These are phyloP conservation scores for Luperina nickerlii DNA, from an alignment of 2,888 invertebrate genomes.

Conservation along the genomic window DNA sequence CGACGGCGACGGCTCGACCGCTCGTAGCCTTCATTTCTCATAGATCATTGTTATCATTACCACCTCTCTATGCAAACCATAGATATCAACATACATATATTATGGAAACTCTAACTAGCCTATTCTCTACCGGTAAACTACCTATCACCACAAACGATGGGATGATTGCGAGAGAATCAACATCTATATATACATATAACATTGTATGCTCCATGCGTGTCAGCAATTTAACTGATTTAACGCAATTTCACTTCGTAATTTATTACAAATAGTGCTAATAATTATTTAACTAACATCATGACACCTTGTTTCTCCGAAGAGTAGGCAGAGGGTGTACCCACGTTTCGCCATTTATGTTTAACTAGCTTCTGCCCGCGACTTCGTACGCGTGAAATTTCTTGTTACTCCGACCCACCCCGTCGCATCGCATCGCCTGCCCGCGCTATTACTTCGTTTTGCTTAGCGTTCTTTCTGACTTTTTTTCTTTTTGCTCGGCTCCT, in stretches of 20 bases:
- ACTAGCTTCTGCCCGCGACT: too few species aligned
- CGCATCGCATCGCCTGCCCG: too few species aligned
- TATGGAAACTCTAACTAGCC: slow-evolving; percentile 21
- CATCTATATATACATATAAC: neutral
- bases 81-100: neutral
- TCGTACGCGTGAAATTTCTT: too few species aligned
- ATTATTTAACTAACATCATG: too few species aligned
- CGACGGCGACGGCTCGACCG: neutral
- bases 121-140: slow-evolving; percentile 33
- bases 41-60: slow-evolving; percentile 16
- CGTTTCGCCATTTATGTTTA: too few species aligned
- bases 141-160: slow-evolving; percentile 22
- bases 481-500: too few species aligned
- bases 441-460: too few species aligned
- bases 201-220: slow-evolving; percentile 9
- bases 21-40: neutral
- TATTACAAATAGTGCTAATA: slow-evolving; percentile 49
- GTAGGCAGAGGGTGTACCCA: too few species aligned
- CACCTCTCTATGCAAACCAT: slow-evolving; percentile 5
- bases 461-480: too few species aligned
- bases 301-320: too few species aligned
- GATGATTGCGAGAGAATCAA: neutral
- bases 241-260: slow-evolving; percentile 45
- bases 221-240: slow-evolving; percentile 52
- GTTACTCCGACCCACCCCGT: too few species aligned